A percentile compares a stretch with the other conserved stretches of the same genome.
These are phyloP conservation scores for Poecilia velifera DNA, from an alignment of 2,797 vertebrate genomes.

Conservation along the genomic window DNA sequence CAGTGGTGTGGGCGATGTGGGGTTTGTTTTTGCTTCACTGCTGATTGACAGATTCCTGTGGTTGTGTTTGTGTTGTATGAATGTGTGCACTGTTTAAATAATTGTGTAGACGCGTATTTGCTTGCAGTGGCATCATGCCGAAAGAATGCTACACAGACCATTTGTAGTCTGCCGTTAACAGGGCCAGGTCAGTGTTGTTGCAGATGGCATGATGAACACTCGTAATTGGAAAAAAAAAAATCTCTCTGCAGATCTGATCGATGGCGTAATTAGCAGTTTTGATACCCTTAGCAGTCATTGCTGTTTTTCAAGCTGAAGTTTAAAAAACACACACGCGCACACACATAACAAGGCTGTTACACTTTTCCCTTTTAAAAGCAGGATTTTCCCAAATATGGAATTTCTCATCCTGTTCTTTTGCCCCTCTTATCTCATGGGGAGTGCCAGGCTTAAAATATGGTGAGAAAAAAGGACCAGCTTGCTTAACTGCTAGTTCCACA, in stretches of 20 bases:
- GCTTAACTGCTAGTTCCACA: conserved; percentile 64
- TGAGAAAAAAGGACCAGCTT: conserved; percentile 39
- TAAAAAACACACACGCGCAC: conserved; percentile 1
- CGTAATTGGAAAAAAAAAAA: neutral
- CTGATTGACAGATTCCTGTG: conserved; percentile 59
- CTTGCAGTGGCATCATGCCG: conserved; percentile 48
- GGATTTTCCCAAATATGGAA: conserved; percentile 17
- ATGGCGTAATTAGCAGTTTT: conserved; percentile 24
- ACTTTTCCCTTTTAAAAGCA: conserved; percentile 11
- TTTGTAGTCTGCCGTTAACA: conserved; percentile 28
- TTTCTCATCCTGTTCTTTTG: conserved; percentile 16
- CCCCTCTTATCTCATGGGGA: neutral
- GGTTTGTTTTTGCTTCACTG: conserved; percentile 59
- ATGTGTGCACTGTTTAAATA: conserved; percentile 60
- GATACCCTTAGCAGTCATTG: neutral
- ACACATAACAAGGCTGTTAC: conserved; percentile 32
- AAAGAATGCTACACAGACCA: conserved; percentile 36
- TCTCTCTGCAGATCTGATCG: neutral
- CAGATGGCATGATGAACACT: neutral
- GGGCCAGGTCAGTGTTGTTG: conserved; percentile 19
- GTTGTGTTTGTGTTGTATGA: no score
- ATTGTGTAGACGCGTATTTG: conserved; percentile 51
- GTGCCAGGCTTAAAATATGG: conserved; percentile 29
- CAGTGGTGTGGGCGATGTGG: conserved; percentile 41
- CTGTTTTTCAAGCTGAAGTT: conserved; percentile 20